Base-by-base conservation (phyloP, 2,888 invertebrate genomes). In the Polyploca ridens region DNA sequence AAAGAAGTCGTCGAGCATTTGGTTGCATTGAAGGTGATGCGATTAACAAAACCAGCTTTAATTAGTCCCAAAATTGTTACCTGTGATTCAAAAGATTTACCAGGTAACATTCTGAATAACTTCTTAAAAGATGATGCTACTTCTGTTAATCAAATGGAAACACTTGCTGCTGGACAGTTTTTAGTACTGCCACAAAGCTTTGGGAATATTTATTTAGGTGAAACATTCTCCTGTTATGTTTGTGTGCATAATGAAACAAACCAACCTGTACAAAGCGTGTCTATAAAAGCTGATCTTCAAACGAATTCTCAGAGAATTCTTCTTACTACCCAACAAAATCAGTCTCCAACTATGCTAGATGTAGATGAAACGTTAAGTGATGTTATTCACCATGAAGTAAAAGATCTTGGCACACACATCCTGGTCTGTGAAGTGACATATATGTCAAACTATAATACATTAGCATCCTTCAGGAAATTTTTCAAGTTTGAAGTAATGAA, bases 331-430 rank as follows among this genome's bases (percentile, higher is more conserved):
- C 96, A 96, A 77, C 96, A 96, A 78, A 95, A 95, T 69, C 95
- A 96, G 74, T 89, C 95, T 3, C 95, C 96, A 8, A 92, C 95
- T 0, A 93, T 95, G 76, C 87, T 96, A 63, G 94, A 94, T 77
- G 96, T 98, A 0, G 97, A 98, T 79, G 96, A 97, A 83, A 99
- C 98, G 13, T 95, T 99, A 16, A 98, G 99, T 91, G 97, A 99
- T 91, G 98, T 99, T 46, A 98, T 99, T 82, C 98, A 98, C 83
- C 99, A 99, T 93, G 99, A 99, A 95, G 99, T 99, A n/a, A 99
- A 99, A 91, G 99, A 99, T 94, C 96, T 99, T 75, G 99, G 99
- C 58, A 98, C 98, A 60, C 99, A 99, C 86, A 99, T 99, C 84
- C 94, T 99, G 74, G 98, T 99, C 2, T 99, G 99, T 93, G 98